phyloP scores from a whole-genome alignment of 2,113 vertebrate genomes.

The Pteronura brasiliensis region DNA sequence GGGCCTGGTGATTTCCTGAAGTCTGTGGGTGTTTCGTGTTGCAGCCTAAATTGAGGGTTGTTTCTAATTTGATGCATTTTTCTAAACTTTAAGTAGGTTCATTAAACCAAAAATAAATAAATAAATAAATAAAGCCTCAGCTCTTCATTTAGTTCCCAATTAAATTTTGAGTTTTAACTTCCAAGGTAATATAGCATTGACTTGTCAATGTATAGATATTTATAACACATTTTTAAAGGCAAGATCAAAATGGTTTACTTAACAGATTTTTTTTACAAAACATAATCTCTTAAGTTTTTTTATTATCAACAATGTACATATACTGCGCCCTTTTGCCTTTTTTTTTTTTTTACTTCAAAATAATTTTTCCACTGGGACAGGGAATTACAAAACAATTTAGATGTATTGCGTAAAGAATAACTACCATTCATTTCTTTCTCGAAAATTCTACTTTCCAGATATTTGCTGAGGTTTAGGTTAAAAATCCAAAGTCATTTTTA shows the following conservation, averaged over 20 bases:
- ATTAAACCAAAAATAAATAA: conserved; percentile 63
- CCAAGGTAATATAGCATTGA: conserved; percentile 28
- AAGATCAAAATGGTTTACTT: conserved; percentile 45
- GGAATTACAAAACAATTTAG: conserved; percentile 50
- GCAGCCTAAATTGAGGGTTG: conserved; percentile 79
- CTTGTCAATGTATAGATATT: conserved; percentile 18
- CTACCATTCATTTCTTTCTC: conserved; percentile 21
- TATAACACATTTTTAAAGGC: conserved; percentile 24
- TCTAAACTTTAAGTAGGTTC: conserved; percentile 76
- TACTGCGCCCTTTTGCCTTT: background rate
- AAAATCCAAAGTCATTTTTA: conserved; percentile 14
- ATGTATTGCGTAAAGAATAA: conserved; percentile 23
- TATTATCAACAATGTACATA: background rate
- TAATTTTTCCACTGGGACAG: background rate
- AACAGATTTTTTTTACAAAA: conserved; percentile 34
- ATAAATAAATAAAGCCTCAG: conserved; percentile 31
- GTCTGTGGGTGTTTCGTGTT: conserved; percentile 84
- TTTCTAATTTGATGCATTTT: conserved; percentile 82
- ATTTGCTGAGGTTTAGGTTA: conserved; percentile 51
- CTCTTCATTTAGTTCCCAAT: conserved; percentile 61
- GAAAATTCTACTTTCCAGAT: conserved; percentile 47
- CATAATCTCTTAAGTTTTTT: background rate
- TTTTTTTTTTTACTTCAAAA: conserved; percentile 34
- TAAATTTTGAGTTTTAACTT: conserved; percentile 59
- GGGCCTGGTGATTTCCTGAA: conserved; percentile 87